Evolutionary conservation across 2,113 vertebrate genomes (phyloP).

Genomic region (Phocoena sinus): DNA sequence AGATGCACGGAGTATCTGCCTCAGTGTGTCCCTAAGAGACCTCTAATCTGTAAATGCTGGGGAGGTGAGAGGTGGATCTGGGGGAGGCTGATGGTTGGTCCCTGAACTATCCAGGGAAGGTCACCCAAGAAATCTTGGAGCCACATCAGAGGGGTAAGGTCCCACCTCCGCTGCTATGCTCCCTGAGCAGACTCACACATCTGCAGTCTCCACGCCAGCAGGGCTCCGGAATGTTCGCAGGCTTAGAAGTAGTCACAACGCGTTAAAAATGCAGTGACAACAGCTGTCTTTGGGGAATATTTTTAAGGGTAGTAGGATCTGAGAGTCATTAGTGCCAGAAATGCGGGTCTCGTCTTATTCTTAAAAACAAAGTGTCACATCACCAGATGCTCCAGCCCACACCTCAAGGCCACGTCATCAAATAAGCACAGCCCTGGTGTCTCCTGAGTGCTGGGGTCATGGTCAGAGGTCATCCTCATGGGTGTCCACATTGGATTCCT

Average conservation of each 20-base stretch:
- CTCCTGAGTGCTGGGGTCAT: neutral
- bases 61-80: neutral
- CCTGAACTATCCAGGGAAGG: neutral
- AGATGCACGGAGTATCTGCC: neutral
- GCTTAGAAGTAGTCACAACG: conserved; percentile 34
- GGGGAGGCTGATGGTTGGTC: neutral
- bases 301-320: conserved; percentile 61
- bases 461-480: neutral
- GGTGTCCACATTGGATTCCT: rapidly evolving
- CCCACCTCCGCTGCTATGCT: rapidly evolving
- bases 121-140: neutral
- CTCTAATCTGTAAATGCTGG: neutral
- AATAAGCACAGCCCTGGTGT: neutral
- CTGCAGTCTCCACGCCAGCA: neutral
- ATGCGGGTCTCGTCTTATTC: neutral
- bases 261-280: conserved; percentile 61
- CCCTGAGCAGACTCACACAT: neutral
- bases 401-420: neutral
- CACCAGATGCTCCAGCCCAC: neutral
- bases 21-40: neutral
- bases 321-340: conserved; percentile 40
- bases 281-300: conserved; percentile 30
- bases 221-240: neutral
- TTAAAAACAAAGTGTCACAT: neutral
- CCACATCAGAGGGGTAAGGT: neutral